A percentile compares a stretch with the other conserved stretches of the same genome.
phyloP scores from a whole-genome alignment of 2,797 vertebrate species.

The Otolemur crassicaudatus region DNA sequence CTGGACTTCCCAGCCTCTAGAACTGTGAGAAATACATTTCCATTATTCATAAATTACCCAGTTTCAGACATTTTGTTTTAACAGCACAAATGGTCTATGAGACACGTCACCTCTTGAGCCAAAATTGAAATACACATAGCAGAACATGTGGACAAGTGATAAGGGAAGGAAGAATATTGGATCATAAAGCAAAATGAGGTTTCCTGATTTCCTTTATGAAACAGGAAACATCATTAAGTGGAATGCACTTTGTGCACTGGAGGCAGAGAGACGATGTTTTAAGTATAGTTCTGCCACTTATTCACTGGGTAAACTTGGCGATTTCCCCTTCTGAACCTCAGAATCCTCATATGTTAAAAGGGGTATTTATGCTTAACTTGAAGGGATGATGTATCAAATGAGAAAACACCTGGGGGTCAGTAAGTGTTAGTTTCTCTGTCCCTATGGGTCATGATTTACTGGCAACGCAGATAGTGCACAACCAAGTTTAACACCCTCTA shows the following conservation, averaged over 20 bases:
- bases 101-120: neutral
- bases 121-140: neutral
- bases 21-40: neutral
- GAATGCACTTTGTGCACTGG: neutral
- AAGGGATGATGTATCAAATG: neutral
- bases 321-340: neutral
- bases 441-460: neutral
- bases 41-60: neutral
- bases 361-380: neutral
- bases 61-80: neutral
- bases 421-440: neutral
- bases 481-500: neutral
- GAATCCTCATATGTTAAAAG: neutral
- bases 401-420: neutral
- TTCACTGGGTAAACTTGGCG: neutral
- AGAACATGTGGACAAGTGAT: neutral
- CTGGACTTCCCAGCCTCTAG: neutral
- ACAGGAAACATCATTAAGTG: neutral
- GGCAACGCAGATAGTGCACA: neutral
- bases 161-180: neutral
- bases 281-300: neutral
- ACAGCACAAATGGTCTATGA: neutral
- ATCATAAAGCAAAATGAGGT: neutral
- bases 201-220: neutral
- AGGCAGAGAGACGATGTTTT: neutral